Base-by-base conservation (phyloP, 2,113 vertebrate species). In the Megatriorchis doriae region DNA sequence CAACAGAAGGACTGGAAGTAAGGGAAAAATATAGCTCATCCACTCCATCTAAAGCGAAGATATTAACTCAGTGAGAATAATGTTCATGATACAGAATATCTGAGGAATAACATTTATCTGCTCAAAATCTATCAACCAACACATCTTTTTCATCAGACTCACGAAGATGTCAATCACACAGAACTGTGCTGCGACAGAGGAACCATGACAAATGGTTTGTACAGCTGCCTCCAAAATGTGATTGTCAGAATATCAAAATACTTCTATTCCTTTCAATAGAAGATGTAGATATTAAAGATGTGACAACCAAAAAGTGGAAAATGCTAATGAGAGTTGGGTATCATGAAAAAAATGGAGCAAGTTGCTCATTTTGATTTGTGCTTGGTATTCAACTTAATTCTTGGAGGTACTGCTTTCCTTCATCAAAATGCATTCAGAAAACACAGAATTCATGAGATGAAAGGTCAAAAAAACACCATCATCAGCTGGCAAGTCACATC, bases 191-290 rank as follows among this genome's bases (percentile, higher is more conserved):
- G 58, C 3, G 3, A 67, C 38, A 71, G 67, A 81, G 32, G 42
- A 85, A 71, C 61, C n/a, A 5, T 1, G 3, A 78, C 31, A 84
- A 85, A 82, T 1, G 1, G 56, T 42, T 85, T 55, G 48, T 43
- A 81, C 50, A 29, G 38, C 72, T 74, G 42, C 63, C 55, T 96
- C 75, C 75, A 73, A 59, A 72, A 53, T 10, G 40, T 12, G 68
- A 68, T 6, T 75, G 36, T 26, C 79, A 88, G 40, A 47, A 56
- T 8, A 95, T 36, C 71, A 92, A 93, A 90, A 93, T 14, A 88
- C 9, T 42, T 42, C 40, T 42, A 73, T 20, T 65, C 58, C 34
- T 47, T 90, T 81, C 67, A 75, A 8, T 1, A 23, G n/a, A 17
- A 78, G 45, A 74, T 0, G 1, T 3, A 4, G 3, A 15, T 43